These are phyloP conservation scores for Steinernema feltiae DNA, from an alignment of 1,140 invertebrate genomes.

Conservation along the genomic window DNA sequence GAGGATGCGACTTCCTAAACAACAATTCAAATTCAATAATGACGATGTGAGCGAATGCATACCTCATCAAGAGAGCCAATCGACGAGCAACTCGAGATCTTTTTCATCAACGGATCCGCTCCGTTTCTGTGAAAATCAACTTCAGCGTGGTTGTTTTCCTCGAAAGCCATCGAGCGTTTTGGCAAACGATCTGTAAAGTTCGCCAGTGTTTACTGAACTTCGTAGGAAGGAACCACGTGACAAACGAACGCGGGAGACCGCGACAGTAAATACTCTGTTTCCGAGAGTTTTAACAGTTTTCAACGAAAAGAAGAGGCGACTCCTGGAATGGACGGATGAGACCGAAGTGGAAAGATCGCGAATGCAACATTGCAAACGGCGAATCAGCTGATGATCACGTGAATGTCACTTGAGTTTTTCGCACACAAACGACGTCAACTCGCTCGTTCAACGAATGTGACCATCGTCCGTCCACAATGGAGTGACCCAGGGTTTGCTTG, in stretches of 20 bases:
- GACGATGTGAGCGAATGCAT: neutral
- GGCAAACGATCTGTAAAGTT: neutral
- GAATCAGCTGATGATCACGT: conserved; percentile 1
- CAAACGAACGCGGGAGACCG: neutral
- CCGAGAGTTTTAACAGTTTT: neutral
- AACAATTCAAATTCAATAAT: neutral
- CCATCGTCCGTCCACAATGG: neutral
- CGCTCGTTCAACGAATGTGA: neutral
- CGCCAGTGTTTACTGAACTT: neutral
- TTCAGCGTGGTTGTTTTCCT: neutral
- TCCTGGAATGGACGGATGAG: too few species aligned
- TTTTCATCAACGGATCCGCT: conserved; percentile 5
- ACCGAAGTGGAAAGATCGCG: neutral
- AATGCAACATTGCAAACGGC: neutral
- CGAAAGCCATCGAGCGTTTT: neutral
- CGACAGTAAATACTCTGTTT: neutral
- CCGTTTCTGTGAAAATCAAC: neutral
- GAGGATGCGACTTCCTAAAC: neutral
- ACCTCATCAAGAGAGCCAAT: conserved; percentile 14
- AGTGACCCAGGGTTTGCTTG: too few species aligned
- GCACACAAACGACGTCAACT: neutral
- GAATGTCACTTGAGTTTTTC: neutral
- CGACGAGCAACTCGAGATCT: conserved; percentile 12
- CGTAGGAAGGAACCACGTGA: neutral
- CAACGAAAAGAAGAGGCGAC: too few species aligned